Percentiles rank a stretch among this genome's conserved stretches.
Conservation (phyloP, 1,140 invertebrate genomes). For the Drosophila melanica region DNA sequence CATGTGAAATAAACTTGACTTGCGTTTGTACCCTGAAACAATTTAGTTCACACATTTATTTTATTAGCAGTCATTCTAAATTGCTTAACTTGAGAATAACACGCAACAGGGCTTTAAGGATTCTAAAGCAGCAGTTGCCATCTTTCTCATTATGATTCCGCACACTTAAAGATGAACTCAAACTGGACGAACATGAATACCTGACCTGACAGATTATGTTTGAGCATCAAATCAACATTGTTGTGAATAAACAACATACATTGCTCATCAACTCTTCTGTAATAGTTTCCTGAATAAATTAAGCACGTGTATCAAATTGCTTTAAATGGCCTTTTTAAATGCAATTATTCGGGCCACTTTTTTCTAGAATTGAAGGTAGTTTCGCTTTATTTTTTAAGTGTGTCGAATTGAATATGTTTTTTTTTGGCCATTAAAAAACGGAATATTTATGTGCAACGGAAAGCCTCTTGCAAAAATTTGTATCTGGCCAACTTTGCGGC, state of each 20-base stretch:
- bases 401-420: constrained; percentile 41
- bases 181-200: no score
- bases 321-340: not conserved
- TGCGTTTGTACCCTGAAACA: constrained; percentile 18
- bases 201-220: no score
- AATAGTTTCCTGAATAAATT: no score
- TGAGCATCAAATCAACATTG: no score
- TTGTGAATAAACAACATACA: no score
- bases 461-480: constrained; percentile 13
- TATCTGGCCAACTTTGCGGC: constrained; percentile 20
- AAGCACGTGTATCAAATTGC: not conserved
- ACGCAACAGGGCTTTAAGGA: not conserved
- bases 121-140: not conserved
- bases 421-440: constrained; percentile 57
- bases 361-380: not conserved
- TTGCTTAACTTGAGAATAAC: constrained; percentile 38
- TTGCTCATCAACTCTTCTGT: no score
- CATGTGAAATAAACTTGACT: constrained; percentile 51
- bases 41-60: constrained; percentile 33
- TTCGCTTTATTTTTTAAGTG: constrained; percentile 6
- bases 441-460: constrained; percentile 56
- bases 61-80: constrained; percentile 44
- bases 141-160: not conserved
- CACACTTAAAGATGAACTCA: no score
- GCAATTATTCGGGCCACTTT: not conserved